Base-by-base conservation (phyloP, 2,113 vertebrate genomes). In the Callocephalon fimbriatum region DNA sequence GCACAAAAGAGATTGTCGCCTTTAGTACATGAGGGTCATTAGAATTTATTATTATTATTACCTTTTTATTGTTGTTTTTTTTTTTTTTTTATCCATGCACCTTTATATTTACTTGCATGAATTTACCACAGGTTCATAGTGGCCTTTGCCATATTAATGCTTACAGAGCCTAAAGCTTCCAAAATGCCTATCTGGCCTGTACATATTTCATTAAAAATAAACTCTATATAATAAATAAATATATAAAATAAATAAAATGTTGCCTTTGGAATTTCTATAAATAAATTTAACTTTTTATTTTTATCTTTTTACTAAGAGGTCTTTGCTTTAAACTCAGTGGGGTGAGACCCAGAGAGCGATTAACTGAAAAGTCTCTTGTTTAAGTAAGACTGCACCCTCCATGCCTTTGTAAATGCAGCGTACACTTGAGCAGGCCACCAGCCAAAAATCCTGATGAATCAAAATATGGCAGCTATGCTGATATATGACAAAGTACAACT, bases 191-290 rank as follows among this genome's bases (percentile, higher is more conserved):
- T 98, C 98, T 98, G 98, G 98, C 98, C 98, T 99, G 98, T 99
- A 99, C 98, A 98, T 98, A 98, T 98, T 98, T 98, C 98, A 99
- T 99, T 99, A 99, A 99, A 99, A 99, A 99, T 99, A 99, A 99
- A 99, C 98, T 99, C 98, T 99, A 98, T 99, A 98, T 98, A 99
- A 99, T 98, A 99, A 99, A 99, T 98, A 98, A 99, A 99, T 98
- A 99, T 99, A 98, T 99, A 98, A 98, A 98, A 98, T 99, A 98
- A 99, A 99, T 98, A 99, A 98, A 99, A 99, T 99, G 98, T 98
- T 98, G 98, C 98, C 98, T 99, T 99, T 98, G 98, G 98, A 98
- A 98, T 98, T 98, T 99, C 98, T 99, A 99, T 99, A 99, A 99
- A 99, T 99, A 99, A 99, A 99, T 98, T 98, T 98, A 98, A 98